These are phyloP conservation scores for Agriopis aurantiaria DNA, from an alignment of 2,888 invertebrate species.

Conservation along the genomic window DNA sequence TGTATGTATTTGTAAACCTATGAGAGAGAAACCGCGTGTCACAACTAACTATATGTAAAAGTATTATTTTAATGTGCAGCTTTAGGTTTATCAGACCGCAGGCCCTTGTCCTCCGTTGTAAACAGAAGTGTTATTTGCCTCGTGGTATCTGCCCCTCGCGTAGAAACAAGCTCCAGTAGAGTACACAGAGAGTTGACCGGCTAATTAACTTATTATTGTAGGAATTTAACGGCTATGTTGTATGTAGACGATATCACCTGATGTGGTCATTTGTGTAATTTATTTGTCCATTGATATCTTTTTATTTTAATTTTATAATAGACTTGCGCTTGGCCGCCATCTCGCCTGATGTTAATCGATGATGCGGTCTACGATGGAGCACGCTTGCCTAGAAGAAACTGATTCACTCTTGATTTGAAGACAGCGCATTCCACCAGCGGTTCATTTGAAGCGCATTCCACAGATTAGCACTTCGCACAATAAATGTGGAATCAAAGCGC, in stretches of 20 bases:
- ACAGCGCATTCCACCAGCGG: too few species aligned
- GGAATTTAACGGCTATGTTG: slow-evolving; percentile 16
- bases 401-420: too few species aligned
- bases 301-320: too few species aligned
- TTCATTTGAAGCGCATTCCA: too few species aligned
- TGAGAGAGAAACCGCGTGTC: not conserved
- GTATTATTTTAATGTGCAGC: not conserved
- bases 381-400: too few species aligned
- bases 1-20: not conserved
- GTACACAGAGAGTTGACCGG: slow-evolving; percentile 13
- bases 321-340: too few species aligned
- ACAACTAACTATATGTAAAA: not conserved
- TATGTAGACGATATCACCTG: slow-evolving; percentile 16
- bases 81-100: not conserved
- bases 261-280: slow-evolving; percentile 4
- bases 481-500: too few species aligned
- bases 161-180: slow-evolving; percentile 6
- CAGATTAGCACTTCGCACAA: too few species aligned
- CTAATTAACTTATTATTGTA: slow-evolving; percentile 27
- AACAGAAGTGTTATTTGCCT: slow-evolving; percentile 20
- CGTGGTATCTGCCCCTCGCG: slow-evolving; percentile 9
- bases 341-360: too few species aligned
- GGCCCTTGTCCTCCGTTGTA: slow-evolving; percentile 1
- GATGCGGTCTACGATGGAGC: too few species aligned
- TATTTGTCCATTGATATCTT: slow-evolving; percentile 4